Percentiles rank a stretch among this genome's conserved stretches.
phyloP scores from a whole-genome alignment of 2,113 vertebrate genomes.

The Pomatorhinus ruficollis region DNA sequence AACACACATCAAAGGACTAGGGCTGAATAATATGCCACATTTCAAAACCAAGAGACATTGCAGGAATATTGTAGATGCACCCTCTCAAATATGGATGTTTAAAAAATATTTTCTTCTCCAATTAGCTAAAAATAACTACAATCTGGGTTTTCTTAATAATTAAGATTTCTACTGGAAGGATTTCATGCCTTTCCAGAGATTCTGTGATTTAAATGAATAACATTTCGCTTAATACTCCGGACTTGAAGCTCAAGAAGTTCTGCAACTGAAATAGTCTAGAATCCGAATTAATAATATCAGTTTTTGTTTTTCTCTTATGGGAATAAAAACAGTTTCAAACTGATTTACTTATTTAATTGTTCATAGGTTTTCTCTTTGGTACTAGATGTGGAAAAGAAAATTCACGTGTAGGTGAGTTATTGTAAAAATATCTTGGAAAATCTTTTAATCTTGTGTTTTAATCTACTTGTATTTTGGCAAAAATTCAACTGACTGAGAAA shows the following conservation, averaged over 20 bases:
- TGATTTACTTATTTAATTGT: neutral
- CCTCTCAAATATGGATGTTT: constrained; percentile 8
- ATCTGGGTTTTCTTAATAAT: constrained; percentile 18
- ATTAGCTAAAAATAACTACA: constrained; percentile 49
- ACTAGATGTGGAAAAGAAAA: neutral
- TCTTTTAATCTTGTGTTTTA: neutral
- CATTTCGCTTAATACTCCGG: neutral
- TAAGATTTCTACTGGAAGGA: neutral
- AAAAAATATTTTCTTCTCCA: constrained; percentile 26
- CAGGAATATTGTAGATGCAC: constrained; percentile 64
- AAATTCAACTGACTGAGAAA: neutral
- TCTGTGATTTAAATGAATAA: constrained; percentile 12
- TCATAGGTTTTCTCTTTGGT: neutral
- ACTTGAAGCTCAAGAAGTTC: neutral
- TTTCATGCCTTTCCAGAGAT: neutral
- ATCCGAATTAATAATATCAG: neutral
- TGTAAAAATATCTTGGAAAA: neutral
- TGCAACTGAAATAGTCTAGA: neutral
- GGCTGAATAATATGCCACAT: constrained; percentile 77
- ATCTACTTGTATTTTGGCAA: neutral
- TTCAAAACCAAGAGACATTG: constrained; percentile 67
- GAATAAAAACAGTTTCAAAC: neutral
- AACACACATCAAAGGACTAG: constrained; percentile 79
- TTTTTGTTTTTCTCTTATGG: neutral
- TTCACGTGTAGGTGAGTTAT: neutral